These are phyloP conservation scores for Vesta saturnalis DNA, from an alignment of 2,888 invertebrate species.

Conservation along the genomic window DNA sequence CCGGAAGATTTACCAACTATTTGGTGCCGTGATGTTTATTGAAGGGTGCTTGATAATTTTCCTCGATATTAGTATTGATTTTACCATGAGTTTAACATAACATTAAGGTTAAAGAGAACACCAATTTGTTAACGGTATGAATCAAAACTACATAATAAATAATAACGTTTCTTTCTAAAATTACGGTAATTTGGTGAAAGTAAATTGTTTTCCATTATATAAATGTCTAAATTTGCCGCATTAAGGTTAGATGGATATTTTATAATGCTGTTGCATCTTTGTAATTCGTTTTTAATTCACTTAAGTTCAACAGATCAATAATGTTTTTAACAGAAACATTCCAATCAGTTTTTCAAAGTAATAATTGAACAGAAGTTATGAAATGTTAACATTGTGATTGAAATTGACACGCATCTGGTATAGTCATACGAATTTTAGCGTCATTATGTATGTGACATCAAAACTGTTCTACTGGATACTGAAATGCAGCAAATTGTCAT, in stretches of 20 bases:
- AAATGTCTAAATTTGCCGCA: background rate
- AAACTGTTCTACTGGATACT: background rate
- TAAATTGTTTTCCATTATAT: background rate
- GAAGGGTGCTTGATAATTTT: conserved; percentile 7
- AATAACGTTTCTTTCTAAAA: background rate
- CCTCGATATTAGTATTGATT: conserved; percentile 3
- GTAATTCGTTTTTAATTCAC: too few relatives aligned
- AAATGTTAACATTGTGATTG: background rate
- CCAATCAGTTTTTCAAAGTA: background rate
- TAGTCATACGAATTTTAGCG: conserved; percentile 1
- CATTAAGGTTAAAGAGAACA: background rate
- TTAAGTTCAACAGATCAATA: background rate
- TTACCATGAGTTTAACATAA: background rate
- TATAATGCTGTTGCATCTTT: too few relatives aligned
- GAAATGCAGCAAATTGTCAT: background rate
- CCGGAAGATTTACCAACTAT: conserved; percentile 6
- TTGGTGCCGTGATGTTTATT: conserved; percentile 1
- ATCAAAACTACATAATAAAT: background rate
- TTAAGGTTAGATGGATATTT: background rate
- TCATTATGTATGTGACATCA: background rate
- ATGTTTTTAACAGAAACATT: background rate
- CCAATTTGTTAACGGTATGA: background rate
- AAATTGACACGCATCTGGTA: background rate
- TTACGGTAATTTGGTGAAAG: background rate
- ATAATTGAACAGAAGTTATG: background rate